Evolutionary conservation across 2,113 vertebrate genomes (phyloP).

Genomic region (Dolichotis patagonum): DNA sequence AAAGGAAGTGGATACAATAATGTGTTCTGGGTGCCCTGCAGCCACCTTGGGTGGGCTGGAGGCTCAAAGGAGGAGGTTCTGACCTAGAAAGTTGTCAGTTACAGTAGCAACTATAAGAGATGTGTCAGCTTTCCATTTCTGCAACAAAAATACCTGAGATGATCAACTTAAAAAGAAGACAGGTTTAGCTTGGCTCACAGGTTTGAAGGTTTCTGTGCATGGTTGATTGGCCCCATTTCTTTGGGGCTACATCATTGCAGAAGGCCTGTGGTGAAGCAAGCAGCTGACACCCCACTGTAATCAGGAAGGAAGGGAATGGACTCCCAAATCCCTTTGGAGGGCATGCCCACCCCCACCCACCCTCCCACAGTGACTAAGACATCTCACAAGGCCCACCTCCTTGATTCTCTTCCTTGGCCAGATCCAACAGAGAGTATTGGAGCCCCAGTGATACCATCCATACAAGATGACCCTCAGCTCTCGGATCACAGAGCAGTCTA

Average conservation of each 20-base stretch:
- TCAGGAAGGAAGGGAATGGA: background rate
- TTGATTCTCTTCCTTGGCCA: background rate
- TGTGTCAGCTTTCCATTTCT: background rate
- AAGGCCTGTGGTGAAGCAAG: background rate
- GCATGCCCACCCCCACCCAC: background rate
- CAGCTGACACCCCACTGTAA: background rate
- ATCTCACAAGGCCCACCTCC: background rate
- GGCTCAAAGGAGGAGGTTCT: background rate
- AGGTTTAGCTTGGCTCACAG: background rate
- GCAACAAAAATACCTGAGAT: background rate
- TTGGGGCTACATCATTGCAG: background rate
- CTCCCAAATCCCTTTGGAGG: background rate
- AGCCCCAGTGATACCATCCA: fast-evolving
- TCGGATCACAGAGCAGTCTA: background rate
- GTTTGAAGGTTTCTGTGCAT: background rate
- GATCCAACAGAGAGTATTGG: background rate
- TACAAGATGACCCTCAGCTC: too few relatives aligned
- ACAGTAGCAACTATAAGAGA: background rate
- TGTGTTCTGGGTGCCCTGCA: background rate
- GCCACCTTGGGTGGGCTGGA: background rate
- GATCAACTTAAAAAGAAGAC: background rate
- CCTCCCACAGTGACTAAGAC: background rate
- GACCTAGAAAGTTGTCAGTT: background rate
- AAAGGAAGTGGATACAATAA: background rate
- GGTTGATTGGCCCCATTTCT: background rate